These are phyloP conservation scores for Mesocentrotus franciscanus DNA, from an alignment of 53 echinoderm and acorn worm genomes.

Conservation along the genomic window DNA sequence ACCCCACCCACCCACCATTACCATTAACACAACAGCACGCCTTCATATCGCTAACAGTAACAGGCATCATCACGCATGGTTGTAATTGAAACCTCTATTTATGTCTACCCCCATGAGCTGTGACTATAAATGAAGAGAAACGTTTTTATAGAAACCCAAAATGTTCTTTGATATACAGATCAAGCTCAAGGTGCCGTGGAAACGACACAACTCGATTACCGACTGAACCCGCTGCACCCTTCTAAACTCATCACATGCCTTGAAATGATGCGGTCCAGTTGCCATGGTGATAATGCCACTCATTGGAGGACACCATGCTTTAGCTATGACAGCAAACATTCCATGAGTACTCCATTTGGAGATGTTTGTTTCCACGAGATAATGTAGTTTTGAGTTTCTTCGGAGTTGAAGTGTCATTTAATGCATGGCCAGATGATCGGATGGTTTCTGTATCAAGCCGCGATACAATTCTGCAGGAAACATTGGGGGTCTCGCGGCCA, in stretches of 20 bases:
- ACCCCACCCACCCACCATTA: not conserved
- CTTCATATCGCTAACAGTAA: not conserved
- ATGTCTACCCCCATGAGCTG: not conserved
- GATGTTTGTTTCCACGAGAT: no score
- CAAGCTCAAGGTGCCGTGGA: slow-evolving; percentile 57
- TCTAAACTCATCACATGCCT: not conserved
- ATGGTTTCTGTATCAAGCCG: no score
- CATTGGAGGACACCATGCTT: no score
- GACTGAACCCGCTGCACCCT: slow-evolving; percentile 19
- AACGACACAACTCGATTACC: slow-evolving; percentile 49
- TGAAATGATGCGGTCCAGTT: not conserved
- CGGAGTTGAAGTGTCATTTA: no score
- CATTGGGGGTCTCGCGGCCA: no score
- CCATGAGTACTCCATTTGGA: no score
- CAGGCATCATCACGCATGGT: not conserved
- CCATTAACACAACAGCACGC: not conserved
- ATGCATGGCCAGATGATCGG: no score
- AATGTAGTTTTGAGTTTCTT: no score
- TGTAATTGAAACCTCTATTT: not conserved
- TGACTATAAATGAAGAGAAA: slow-evolving; percentile 27
- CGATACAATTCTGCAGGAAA: no score
- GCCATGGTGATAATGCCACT: not conserved
- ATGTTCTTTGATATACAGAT: slow-evolving; percentile 61
- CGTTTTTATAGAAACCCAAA: slow-evolving; percentile 25
- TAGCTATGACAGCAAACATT: no score